Conservation (phyloP, 2,113 vertebrate species). For the Syrrhaptes paradoxus region DNA sequence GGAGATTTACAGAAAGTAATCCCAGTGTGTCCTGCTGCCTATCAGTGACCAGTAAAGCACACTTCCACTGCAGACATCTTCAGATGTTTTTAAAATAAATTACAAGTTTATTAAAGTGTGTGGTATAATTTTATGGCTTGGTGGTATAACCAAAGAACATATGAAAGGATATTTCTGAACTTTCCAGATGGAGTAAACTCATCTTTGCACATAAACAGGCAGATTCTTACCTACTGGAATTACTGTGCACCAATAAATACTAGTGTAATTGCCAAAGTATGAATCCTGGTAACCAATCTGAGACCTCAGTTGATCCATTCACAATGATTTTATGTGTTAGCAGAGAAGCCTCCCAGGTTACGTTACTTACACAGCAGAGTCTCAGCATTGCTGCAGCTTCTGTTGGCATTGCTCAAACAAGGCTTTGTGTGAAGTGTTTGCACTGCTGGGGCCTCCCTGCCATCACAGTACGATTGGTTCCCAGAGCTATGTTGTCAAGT, state of each 20-base stretch:
- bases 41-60: background rate
- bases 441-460: background rate
- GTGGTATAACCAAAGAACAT: background rate
- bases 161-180: background rate
- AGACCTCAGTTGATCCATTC: background rate
- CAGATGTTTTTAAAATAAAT: background rate
- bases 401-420: background rate
- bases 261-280: background rate
- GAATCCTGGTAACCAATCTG: background rate
- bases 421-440: background rate
- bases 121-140: background rate
- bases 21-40: background rate
- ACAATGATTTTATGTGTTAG: background rate
- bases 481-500: background rate
- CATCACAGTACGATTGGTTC: accelerated
- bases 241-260: background rate
- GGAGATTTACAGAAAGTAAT: background rate
- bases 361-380: background rate
- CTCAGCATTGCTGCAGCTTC: background rate
- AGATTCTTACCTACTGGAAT: background rate
- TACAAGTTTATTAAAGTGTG: constrained; percentile 53
- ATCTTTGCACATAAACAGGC: background rate
- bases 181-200: background rate
- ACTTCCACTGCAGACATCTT: background rate
- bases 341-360: background rate